A percentile compares a stretch with the other conserved stretches of the same genome.
phyloP scores from a whole-genome alignment of 2,113 vertebrate genomes.

The Ciconia boyciana region DNA sequence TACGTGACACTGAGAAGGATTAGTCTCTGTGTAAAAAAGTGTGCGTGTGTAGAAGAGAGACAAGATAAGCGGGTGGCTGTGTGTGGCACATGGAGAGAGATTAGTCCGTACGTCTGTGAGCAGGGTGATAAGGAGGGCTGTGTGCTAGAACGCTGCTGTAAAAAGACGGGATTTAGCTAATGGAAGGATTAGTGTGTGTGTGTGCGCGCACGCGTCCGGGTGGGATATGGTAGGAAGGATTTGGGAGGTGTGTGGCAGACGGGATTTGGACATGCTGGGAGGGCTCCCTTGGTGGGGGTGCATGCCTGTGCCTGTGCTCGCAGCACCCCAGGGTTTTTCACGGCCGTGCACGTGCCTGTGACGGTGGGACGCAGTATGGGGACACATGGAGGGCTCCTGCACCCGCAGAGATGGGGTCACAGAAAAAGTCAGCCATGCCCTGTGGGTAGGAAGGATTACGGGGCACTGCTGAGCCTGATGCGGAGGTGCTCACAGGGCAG shows the following conservation, averaged over 20 bases:
- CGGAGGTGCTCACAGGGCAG: neutral
- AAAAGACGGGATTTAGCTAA: neutral
- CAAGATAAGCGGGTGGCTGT: neutral
- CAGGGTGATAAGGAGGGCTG: neutral
- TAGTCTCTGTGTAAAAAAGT: slow-evolving; percentile 2
- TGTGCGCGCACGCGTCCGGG: fast-evolving
- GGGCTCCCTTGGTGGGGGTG: neutral
- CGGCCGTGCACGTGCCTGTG: fast-evolving
- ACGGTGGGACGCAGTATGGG: fast-evolving
- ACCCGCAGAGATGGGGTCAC: fast-evolving
- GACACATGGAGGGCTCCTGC: neutral
- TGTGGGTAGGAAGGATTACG: neutral
- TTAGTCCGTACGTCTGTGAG: fast-evolving
- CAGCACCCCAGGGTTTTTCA: fast-evolving
- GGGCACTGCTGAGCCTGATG: neutral
- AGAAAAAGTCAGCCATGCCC: neutral
- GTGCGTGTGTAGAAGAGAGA: neutral
- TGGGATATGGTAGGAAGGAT: fast-evolving
- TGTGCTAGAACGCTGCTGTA: fast-evolving
- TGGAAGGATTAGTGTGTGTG: neutral
- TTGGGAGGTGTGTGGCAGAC: neutral
- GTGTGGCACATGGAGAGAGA: neutral
- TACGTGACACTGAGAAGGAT: slow-evolving; percentile 35
- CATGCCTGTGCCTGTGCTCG: fast-evolving
- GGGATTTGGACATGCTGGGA: neutral